phyloP scores from a whole-genome alignment of 2,113 vertebrate genomes.

The Tragulus kanchil region DNA sequence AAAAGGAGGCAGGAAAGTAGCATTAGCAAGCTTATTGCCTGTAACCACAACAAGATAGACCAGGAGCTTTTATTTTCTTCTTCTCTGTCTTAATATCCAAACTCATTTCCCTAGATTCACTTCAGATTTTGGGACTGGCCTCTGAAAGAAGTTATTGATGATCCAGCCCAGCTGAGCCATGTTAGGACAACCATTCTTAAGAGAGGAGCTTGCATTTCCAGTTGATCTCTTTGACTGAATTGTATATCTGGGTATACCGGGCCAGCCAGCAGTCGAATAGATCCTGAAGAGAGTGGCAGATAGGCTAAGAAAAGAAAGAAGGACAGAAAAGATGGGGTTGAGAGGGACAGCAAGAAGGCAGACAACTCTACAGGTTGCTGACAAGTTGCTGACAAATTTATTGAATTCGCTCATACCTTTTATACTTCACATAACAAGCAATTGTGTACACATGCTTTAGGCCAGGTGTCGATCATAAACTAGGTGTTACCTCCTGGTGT shows the following conservation, averaged over 20 bases:
- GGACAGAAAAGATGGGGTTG: too few species aligned
- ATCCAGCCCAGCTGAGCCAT: not conserved
- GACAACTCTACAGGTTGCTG: too few species aligned
- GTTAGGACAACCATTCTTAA: not conserved
- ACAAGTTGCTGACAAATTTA: too few species aligned
- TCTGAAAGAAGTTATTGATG: not conserved
- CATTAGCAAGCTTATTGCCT: constrained; percentile 32
- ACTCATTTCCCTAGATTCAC: constrained; percentile 60
- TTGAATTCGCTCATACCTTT: too few species aligned
- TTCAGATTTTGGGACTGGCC: not conserved
- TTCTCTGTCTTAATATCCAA: constrained; percentile 39
- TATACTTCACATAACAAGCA: too few species aligned
- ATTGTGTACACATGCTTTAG: too few species aligned
- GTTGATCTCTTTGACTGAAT: constrained; percentile 38
- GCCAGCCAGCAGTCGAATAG: too few species aligned
- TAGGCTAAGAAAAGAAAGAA: too few species aligned
- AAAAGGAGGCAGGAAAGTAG: constrained; percentile 72
- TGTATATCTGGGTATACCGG: not conserved
- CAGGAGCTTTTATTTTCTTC: constrained; percentile 56
- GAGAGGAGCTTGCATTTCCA: not conserved
- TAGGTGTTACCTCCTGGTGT: too few species aligned
- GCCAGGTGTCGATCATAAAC: too few species aligned
- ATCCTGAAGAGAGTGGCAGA: too few species aligned
- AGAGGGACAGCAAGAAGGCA: too few species aligned
- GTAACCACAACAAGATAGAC: constrained; percentile 53